phyloP scores from a whole-genome alignment of 92 coral and sea anemone genomes.

The Porites divaricata region DNA sequence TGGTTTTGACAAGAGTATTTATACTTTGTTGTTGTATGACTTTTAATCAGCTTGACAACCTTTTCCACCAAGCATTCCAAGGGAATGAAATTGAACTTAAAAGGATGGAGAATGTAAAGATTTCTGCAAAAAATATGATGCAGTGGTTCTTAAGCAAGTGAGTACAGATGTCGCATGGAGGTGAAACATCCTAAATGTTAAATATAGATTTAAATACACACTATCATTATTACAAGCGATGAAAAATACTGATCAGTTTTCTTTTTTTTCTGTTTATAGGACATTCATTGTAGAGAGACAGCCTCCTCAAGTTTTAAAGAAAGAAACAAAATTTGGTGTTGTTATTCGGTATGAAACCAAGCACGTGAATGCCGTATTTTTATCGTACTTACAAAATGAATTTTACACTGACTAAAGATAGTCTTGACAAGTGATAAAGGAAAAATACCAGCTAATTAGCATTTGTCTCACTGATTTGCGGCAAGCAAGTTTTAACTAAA shows the following conservation, averaged over 20 bases:
- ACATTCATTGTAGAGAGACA: constrained; percentile 90
- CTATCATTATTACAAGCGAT: background rate
- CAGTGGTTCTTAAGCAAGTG: constrained; percentile 86
- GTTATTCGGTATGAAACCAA: constrained; percentile 70
- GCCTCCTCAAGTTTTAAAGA: constrained; percentile 96
- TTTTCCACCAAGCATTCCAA: constrained; percentile 91
- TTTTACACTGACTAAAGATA: background rate
- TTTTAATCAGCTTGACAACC: constrained; percentile 79
- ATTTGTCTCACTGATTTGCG: no score
- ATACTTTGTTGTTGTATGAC: background rate
- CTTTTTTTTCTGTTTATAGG: constrained; percentile 33
- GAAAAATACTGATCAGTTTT: background rate
- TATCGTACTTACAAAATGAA: background rate
- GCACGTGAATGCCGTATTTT: background rate
- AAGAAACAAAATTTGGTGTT: constrained; percentile 88
- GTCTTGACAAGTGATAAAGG: no score
- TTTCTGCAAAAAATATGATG: constrained; percentile 63
- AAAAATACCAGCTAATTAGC: no score
- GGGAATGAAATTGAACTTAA: constrained; percentile 80
- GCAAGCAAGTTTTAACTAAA: no score
- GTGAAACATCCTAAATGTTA: no score
- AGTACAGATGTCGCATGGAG: background rate
- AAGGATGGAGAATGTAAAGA: constrained; percentile 80
- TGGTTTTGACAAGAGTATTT: no score
- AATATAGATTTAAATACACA: background rate